A percentile compares a stretch with the other conserved stretches of the same genome.
phyloP scores from a whole-genome alignment of 1,140 invertebrate genomes.

The Camponotus floridanus region DNA sequence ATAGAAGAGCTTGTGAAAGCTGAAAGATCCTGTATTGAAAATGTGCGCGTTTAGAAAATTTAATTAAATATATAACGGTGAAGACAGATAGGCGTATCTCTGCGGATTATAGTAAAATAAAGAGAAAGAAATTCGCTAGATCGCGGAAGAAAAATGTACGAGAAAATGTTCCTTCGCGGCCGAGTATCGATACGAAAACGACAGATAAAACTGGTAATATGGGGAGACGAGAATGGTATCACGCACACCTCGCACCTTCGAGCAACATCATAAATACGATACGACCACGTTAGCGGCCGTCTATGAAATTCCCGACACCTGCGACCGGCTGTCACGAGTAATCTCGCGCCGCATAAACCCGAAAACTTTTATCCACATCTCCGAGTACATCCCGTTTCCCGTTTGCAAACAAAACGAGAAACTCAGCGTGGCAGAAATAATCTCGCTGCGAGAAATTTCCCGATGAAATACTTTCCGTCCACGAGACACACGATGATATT shows the following conservation, averaged over 20 bases:
- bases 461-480: background rate
- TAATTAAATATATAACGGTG: constrained; percentile 8
- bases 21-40: background rate
- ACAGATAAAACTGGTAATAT: constrained; percentile 31
- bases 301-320: constrained; percentile 64
- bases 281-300: constrained; percentile 43
- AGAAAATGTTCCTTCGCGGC: constrained; percentile 1
- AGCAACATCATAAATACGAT: constrained; percentile 64
- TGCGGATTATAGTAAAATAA: background rate
- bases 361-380: constrained; percentile 42
- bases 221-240: constrained; percentile 3
- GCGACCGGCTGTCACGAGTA: constrained; percentile 31
- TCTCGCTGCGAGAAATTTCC: constrained; percentile 23
- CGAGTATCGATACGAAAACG: constrained; percentile 33
- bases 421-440: background rate
- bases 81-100: background rate
- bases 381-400: constrained; percentile 9
- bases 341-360: constrained; percentile 40
- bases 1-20: background rate
- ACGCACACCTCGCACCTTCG: constrained; percentile 16
- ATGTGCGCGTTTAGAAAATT: background rate
- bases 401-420: constrained; percentile 20
- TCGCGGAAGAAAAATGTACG: constrained; percentile 1
- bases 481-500: background rate
- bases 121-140: background rate